Evolutionary conservation across 1,140 invertebrate genomes (phyloP), one percentile per base, ranked within the genome.

Genomic region (Leptonema lineaticorne): DNA sequence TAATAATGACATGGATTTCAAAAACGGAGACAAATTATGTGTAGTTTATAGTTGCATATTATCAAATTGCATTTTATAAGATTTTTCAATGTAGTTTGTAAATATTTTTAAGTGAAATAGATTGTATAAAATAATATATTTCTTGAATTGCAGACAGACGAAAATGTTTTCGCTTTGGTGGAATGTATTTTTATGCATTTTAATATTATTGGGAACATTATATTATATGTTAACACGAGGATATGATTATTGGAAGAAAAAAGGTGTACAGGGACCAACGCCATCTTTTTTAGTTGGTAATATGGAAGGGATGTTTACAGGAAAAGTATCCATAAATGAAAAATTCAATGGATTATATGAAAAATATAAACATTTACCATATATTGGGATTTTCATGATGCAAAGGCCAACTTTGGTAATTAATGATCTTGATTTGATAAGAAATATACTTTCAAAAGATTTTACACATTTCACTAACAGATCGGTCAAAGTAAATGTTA

Each of bases 361-460:
- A 27, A 71, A 77, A 56, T 79, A 77, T 28, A 80, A 79, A 67
- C 71, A 77, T 67, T 73, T 78, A 48, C 78, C 76, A 0, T 80
- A 77, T 62, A 75, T 78, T n/a, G 83, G 76, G 46, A 46, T 57
- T 20, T 56, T 6, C 24, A 75, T 78, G 30, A 79, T 84, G 33
- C 69, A 78, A 50, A 74, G 77, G 46, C 82, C 82, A 2, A 75
- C 79, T 26, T 71, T 80, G 16, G 76, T 80, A 1, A 71, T 84
- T 3, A 75, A 82, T 18, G 83, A 70, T 22, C 5, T 67, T 0
- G 64, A 60, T 14, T n/a, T 70, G 20, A 45, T 70, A 26, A 84
- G 86, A 46, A 77, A 78, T 29, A 80, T 89, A 5, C 74, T 88
- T 46, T 80, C 87, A 11, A 86, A 84, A 74, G 85, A 89, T 75